Evolutionary conservation across 2,113 vertebrate species (phyloP), one percentile per base, ranked within the genome.

Genomic region (Suncus etruscus): DNA sequence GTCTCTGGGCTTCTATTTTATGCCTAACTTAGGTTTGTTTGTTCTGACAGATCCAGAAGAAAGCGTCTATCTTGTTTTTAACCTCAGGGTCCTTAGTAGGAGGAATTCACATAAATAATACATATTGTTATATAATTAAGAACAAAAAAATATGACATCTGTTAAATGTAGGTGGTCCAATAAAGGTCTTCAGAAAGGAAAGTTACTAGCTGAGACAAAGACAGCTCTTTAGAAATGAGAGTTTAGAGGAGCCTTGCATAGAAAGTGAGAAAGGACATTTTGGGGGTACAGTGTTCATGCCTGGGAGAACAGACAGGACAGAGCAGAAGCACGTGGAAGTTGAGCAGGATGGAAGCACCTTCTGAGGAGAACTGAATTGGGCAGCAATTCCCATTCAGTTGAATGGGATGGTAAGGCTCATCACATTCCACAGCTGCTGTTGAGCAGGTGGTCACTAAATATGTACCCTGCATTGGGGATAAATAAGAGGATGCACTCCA

Each of bases 51-150:
- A 90, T 66, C 20, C n/a, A 75, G 85, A 89, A 74, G 50, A 74
- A 92, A 79, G 7, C 61, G 89, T 65, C 80, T 92, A 61, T 39
- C n/a, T 31, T 69, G 32, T 69, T 91, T 45, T 91, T 93, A 51
- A 32, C 32, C 15, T 70, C 32, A 83, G 29, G 39, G 15, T 20
- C 89, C 54, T 86, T 54, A 83, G 65, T 73, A 31, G 76, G 69
- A 75, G 75, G 31, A 89, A 73, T 83, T 82, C 47, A 29, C 14
- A 79, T n/a, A 51, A 92, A 77, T 83, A 32, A 63, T 61, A 66
- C 31, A 77, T 70, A 25, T 5, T 39, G 25, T 76, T 47, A 16
- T 58, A 14, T 6, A 87, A 25, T 50, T 25, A 85, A 70, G 45
- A 81, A 25, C 75, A 74, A 91, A 61, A 91, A 89, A 51, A 45